Evolutionary conservation across 2,888 invertebrate genomes (phyloP).

Genomic region (Phengaris alcon): DNA sequence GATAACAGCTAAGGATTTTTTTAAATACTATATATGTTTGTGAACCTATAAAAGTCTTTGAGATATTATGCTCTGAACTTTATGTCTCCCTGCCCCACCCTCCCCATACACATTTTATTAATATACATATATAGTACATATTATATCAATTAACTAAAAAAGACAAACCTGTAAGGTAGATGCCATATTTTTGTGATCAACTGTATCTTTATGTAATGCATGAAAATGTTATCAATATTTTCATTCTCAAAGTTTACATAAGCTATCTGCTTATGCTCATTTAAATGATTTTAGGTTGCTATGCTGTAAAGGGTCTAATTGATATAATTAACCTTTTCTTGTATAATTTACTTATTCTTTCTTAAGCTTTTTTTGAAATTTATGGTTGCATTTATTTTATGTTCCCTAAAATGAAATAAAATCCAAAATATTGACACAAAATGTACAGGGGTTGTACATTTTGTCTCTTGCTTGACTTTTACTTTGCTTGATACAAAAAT

Average conservation of each 20-base stretch:
- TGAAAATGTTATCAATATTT: slow-evolving; percentile 22
- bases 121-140: not conserved
- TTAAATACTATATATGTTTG: too few species aligned
- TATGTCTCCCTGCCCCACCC: too few species aligned
- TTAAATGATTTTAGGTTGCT: slow-evolving; percentile 5
- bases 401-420: too few species aligned
- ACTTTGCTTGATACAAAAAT: not conserved
- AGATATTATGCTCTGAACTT: too few species aligned
- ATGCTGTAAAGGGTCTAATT: slow-evolving; percentile 2
- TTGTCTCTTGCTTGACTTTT: too few species aligned
- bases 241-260: not conserved
- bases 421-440: not conserved
- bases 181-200: slow-evolving; percentile 27
- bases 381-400: too few species aligned
- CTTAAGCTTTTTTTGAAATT: not conserved
- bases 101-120: not conserved
- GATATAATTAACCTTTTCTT: not conserved
- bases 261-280: slow-evolving; percentile 8
- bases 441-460: not conserved
- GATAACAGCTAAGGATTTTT: too few species aligned
- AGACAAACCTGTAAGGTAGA: not conserved
- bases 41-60: too few species aligned
- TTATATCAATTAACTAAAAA: not conserved
- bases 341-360: not conserved
- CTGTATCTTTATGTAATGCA: slow-evolving; percentile 17